Base-by-base conservation (phyloP, 2,888 invertebrate species). In the Atherix ibis region DNA sequence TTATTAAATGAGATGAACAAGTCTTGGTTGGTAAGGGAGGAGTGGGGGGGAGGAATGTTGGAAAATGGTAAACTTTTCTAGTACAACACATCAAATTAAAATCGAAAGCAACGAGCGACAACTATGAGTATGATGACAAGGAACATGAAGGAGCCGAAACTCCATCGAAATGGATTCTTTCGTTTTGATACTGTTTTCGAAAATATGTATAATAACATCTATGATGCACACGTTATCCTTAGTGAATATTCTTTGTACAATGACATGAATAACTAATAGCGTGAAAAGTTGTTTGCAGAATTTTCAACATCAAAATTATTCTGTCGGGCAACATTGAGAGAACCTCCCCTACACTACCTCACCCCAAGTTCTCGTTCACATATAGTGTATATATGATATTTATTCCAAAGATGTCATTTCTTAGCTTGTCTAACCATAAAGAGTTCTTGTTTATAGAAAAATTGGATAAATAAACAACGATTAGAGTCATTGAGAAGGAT, bases 221-320 rank as follows among this genome's bases (percentile, higher is more conserved):
- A 30, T 14, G 35, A 12, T 25, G 17, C n/a, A n/a, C 19, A 12
- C 27, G 16, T 31, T 27, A 30, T 31, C 16, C 10, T 6, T 6
- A 8, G 10, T 8, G 22, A 22, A 17, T 31, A 8, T 16, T 17
- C 10, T 31, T 29, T 22, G 18, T n/a, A 25, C 16, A 24, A 17
- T 27, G 22, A 27, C 27, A 35, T 35, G 35, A 35, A 35, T 35
- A 30, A 25, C 26, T 35, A 31, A 35, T 35, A 19, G 32, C 27
- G 27, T 25, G 32, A 8, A 32, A 32, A 32, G 24, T 32, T 26
- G 27, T 16, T 17, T 26, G 15, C 16, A 16, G 18, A 32, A 22
- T 31, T 31, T 31, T 24, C 22, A 18, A 18, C n/a, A n/a, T n/a
- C n/a, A n/a, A n/a, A n/a, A n/a, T n/a, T n/a, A n/a, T n/a, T n/a